Evolutionary conservation across 23 tunicate genomes (phyloP), one percentile per base, ranked within the genome.

Genomic region (Clavelina lepadiformis): DNA sequence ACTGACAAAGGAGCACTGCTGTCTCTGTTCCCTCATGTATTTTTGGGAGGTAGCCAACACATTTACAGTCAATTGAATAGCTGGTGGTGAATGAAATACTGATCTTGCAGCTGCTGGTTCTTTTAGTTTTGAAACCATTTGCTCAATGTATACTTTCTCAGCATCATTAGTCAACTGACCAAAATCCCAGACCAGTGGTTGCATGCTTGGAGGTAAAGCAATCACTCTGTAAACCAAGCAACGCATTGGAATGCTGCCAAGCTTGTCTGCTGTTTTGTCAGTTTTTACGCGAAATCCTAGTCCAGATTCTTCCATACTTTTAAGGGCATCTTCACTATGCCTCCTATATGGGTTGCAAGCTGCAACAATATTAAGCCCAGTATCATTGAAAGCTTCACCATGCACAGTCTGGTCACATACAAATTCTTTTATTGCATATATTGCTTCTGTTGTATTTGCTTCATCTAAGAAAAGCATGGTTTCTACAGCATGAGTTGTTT

Each of bases 141-240:
- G 91, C 29, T 62, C 50, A 62, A 83, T 75, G 61, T 83, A 83
- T 29, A 75, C 73, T 31, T 29, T 68, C 35, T 83, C 91, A 24
- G 91, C 82, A 8, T 56, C 65, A 2, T 59, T 29, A 7, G 54
- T 38, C 0, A 83, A 60, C 46, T 83, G 91, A 0, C 91, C 91
- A 59, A 83, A 83, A 38, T 83, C 91, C 91, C 91, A 83, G 30
- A 83, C 91, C 2, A 83, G 66, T 13, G 91, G 91, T 33, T 83
- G 83, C 93, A 84, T 76, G 61, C 93, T 84, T 22, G 93, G 93
- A 4, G 93, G 93, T 11, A 84, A 74, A 29, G 93, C 83, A 56
- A 84, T 80, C 28, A 84, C 93, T 29, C 82, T 52, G 56, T 84
- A 84, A 19, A 84, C 93, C 27, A 84, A 58, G 13, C 76, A 49